Conservation (phyloP, 2,113 vertebrate species). For the Malurus alboscapulatus region DNA sequence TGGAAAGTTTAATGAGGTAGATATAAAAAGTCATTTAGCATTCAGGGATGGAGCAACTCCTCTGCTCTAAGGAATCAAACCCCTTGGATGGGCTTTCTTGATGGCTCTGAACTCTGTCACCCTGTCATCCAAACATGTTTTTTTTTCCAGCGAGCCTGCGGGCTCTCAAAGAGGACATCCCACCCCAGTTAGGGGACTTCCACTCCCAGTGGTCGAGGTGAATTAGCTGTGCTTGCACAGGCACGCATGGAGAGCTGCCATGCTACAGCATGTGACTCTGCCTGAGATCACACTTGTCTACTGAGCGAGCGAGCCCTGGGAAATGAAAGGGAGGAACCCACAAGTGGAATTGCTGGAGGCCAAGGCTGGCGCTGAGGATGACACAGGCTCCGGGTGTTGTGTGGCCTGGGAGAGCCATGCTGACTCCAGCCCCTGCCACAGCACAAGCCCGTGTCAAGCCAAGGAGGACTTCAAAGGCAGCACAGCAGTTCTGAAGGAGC, state of each 20-base stretch:
- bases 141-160: neutral
- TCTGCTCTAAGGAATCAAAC: neutral
- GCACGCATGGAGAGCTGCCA: neutral
- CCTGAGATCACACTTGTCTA: neutral
- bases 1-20: neutral
- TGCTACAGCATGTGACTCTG: neutral
- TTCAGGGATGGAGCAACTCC: neutral
- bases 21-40: neutral
- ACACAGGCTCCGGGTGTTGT: neutral
- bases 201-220: neutral
- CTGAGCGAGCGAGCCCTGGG: neutral
- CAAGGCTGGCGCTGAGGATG: neutral
- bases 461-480: conserved; percentile 21
- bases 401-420: neutral
- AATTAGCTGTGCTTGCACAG: neutral
- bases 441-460: neutral
- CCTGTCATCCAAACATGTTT: neutral
- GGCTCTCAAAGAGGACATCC: neutral
- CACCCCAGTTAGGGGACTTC: neutral
- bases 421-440: conserved; percentile 26
- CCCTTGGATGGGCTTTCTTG: neutral
- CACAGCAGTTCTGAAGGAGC: neutral
- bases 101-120: neutral
- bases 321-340: conserved; percentile 20
- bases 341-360: neutral